Conservation (phyloP, 2,888 invertebrate species). For the Phoenoteleia sp. region DNA sequence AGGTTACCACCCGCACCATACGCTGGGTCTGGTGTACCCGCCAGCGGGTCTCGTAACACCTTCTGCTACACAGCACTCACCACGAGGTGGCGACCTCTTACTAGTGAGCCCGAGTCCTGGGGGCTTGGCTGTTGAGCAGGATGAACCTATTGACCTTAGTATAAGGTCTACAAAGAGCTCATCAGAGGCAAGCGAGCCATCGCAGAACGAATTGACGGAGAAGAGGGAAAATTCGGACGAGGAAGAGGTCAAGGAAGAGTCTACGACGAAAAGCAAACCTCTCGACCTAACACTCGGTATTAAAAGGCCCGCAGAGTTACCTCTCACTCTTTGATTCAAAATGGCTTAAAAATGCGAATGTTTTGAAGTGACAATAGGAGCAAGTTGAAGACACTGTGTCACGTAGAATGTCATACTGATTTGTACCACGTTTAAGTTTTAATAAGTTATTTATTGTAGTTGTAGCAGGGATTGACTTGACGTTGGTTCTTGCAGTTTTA, state of each 20-base stretch:
- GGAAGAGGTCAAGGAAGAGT: constrained; percentile 73
- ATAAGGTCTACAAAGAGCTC: constrained; percentile 82
- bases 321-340: constrained; percentile 71
- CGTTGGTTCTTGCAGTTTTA: no score
- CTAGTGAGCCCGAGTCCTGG: constrained; percentile 85
- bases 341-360: no score
- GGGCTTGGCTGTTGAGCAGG: constrained; percentile 88
- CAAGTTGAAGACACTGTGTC: no score
- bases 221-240: constrained; percentile 55
- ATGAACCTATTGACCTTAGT: constrained; percentile 94
- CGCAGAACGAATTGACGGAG: constrained; percentile 59
- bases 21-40: constrained; percentile 80
- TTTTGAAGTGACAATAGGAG: no score
- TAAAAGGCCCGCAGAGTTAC: constrained; percentile 82
- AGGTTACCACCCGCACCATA: constrained; percentile 81
- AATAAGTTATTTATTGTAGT: constrained; percentile 59
- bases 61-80: constrained; percentile 81
- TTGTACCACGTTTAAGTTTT: no score
- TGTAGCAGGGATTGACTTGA: no score
- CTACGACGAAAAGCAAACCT: constrained; percentile 83
- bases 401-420: no score
- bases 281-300: constrained; percentile 83
- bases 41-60: constrained; percentile 82
- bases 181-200: constrained; percentile 78
- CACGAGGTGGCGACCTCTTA: constrained; percentile 84